Base-by-base conservation (phyloP, 2,113 vertebrate species). In the Cromileptes altivelis region DNA sequence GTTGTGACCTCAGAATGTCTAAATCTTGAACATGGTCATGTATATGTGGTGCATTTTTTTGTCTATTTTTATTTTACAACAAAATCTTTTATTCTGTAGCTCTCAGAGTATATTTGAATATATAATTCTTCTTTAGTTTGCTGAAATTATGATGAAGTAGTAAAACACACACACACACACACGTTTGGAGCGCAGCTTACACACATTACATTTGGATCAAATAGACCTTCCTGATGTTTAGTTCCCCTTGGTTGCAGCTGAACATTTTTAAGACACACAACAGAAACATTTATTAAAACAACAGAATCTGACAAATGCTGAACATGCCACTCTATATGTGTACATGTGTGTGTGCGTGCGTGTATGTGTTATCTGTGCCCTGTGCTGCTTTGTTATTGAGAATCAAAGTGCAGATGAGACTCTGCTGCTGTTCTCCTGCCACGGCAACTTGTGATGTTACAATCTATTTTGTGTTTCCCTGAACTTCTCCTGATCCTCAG, bases 401-500 rank as follows among this genome's bases (percentile, higher is more conserved):
- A 55, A 56, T 17, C 9, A 42, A 56, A 76, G 21, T n/a, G 27
- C 27, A 53, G 33, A 45, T 5, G n/a, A 68, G 9, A 60, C 21
- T 7, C 13, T 27, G 21, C 19, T 49, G 4, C 27, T 61, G 17
- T 55, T 56, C 2, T 55, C 10, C n/a, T 64, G 23, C 33, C 7
- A n/a, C 7, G 13, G 27, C 2, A 14, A 13, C 15, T 19, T 73
- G 13, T 52, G 30, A 73, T 27, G 25, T 25, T 42, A 13, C 21
- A 65, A 17, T 60, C 10, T 53, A 3, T 73, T 53, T 45, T n/a
- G 6, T 71, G 30, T 77, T 74, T 75, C 53, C 45, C 9, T 63
- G n/a, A 75, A 63, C 18, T 17, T 81, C 14, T 63, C 40, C 40
- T 82, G 23, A 23, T 55, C 13, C 21, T 45, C 12, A 15, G 11